Base-by-base conservation (phyloP, 2,797 vertebrate species). In the Tangara arthus region DNA sequence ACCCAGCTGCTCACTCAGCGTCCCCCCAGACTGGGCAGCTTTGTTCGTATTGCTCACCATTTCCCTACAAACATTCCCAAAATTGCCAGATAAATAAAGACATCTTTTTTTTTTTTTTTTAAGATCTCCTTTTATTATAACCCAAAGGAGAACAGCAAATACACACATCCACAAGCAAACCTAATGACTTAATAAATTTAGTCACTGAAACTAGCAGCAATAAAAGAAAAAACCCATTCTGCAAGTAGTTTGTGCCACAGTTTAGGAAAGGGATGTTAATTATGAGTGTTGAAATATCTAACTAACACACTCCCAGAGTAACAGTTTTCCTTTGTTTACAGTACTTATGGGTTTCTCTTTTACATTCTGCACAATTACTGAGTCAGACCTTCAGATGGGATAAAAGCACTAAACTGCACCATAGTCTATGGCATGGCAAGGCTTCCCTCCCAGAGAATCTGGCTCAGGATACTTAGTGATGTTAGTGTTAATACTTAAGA, bases 221-320 rank as follows among this genome's bases (percentile, higher is more conserved):
- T 95, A 90, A 94, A 94, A 94, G 82, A 81, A 91, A 93, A 92
- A 88, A 65, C 14, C 63, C 55, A 94, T 96, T 94, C 63, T 84
- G 70, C 52, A 87, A 88, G 85, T 82, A 91, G 82, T 90, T 94
- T 94, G 85, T 94, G 63, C 52, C 70, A 90, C 4, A 3, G 59
- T 93, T 96, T 91, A 94, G 87, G 82, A 92, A 95, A 87, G 39
- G 65, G 69, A 88, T 93, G 89, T 95, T 95, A 94, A 97, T 97
- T 92, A 94, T 32, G 63, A 91, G 44, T 35, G 63, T 49, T 91
- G 94, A 91, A 94, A 90, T 83, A 90, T 64, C 91, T 91, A 91
- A 89, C 46, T 49, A 80, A 87, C 86, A 82, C 56, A 39, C 12
- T 93, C 92, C 85, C 93, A 83, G 72, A 94, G 91, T 82, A 93